A percentile compares a stretch with the other conserved stretches of the same genome.
These are phyloP conservation scores for Oreortyx pictus DNA, from an alignment of 2,797 vertebrate genomes.

Conservation along the genomic window DNA sequence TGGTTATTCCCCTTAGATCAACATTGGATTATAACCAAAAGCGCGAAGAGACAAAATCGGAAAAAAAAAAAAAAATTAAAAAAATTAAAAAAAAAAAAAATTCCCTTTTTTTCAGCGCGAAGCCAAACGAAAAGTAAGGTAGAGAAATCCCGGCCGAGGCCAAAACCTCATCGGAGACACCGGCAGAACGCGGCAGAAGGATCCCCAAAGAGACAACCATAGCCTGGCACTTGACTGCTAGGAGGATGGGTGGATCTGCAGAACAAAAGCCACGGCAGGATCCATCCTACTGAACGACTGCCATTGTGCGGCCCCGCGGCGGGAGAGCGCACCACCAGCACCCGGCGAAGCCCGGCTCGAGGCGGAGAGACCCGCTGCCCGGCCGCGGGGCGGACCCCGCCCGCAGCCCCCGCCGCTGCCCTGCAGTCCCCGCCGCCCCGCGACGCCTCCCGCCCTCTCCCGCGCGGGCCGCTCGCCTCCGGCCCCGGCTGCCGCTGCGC, in stretches of 20 bases:
- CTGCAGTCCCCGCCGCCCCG: conserved; percentile 2
- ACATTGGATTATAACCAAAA: conserved; percentile 82
- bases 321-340: conserved; percentile 77
- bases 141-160: conserved; percentile 85
- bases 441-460: conserved; percentile 14
- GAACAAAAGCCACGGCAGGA: conserved; percentile 93
- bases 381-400: conserved; percentile 61
- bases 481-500: conserved; percentile 64
- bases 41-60: too few relatives aligned
- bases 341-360: conserved; percentile 81
- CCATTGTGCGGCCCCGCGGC: conserved; percentile 88
- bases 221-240: conserved; percentile 91
- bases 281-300: conserved; percentile 92
- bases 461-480: background rate
- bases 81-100: conserved; percentile 57
- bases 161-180: conserved; percentile 88
- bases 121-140: conserved; percentile 87
- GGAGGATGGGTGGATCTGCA: conserved; percentile 95
- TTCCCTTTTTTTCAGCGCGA: conserved; percentile 85
- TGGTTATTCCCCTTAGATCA: conserved; percentile 84
- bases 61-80: background rate
- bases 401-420: conserved; percentile 40
- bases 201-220: conserved; percentile 91
- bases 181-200: conserved; percentile 84
- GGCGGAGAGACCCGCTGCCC: conserved; percentile 74